Conservation (phyloP, 1,140 invertebrate genomes). For the Scaptodrosophila lebanonensis region DNA sequence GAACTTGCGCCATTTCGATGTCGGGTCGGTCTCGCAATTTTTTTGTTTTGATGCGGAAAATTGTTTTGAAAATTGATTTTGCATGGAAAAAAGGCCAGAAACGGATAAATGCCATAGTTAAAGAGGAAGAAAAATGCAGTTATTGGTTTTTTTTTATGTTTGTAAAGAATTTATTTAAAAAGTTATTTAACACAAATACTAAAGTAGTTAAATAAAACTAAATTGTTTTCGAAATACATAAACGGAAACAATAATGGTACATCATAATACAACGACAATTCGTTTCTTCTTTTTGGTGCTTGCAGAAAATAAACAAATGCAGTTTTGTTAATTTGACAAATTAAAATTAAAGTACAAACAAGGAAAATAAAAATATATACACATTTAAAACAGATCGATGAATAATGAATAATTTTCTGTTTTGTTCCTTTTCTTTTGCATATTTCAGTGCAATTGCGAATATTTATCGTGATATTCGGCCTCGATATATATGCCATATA, state of each 20-base stretch:
- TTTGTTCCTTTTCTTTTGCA: constrained; percentile 52
- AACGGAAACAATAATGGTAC: constrained; percentile 42
- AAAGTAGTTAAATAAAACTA: constrained; percentile 50
- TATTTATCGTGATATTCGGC: constrained; percentile 1
- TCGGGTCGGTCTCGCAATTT: no score
- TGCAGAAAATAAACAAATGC: constrained; percentile 55
- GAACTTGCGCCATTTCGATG: no score
- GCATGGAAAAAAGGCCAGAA: no score
- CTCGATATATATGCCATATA: neutral
- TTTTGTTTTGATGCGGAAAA: no score
- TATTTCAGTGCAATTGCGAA: constrained; percentile 30
- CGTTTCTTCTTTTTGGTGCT: constrained; percentile 33
- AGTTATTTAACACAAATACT: constrained; percentile 58
- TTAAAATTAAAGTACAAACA: constrained; percentile 30
- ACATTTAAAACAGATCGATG: no score
- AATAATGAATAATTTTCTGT: no score
- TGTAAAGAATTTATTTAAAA: constrained; percentile 40
- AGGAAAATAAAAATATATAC: constrained; percentile 13
- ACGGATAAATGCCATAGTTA: no score
- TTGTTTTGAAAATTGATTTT: no score
- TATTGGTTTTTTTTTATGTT: no score
- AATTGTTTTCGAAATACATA: constrained; percentile 49
- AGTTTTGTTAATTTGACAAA: constrained; percentile 47
- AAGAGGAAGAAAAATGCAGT: no score
- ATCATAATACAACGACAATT: constrained; percentile 38